Evolutionary conservation across 2,888 invertebrate genomes (phyloP).

Genomic region (Arge pagana): DNA sequence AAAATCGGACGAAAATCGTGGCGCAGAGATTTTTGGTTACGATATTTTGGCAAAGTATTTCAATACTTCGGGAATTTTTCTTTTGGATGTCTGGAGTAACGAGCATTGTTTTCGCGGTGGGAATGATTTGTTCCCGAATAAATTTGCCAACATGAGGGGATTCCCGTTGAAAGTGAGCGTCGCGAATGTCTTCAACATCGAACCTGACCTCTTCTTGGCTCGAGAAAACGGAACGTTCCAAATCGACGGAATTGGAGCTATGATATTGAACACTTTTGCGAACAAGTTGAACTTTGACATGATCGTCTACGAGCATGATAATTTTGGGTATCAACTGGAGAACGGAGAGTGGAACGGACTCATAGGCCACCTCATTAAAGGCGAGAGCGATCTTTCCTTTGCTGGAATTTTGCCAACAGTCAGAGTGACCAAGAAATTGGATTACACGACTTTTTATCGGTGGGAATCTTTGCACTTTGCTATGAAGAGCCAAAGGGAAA

Average conservation of each 20-base stretch:
- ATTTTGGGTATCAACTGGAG: not conserved
- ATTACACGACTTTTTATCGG: not conserved
- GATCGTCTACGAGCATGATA: not conserved
- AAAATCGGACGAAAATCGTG: not conserved
- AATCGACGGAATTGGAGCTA: not conserved
- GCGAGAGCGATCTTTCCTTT: not conserved
- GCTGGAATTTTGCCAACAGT: not conserved
- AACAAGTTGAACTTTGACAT: not conserved
- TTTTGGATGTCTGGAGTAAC: not conserved
- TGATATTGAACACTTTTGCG: not conserved
- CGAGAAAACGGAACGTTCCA: not conserved
- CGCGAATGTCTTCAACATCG: not conserved
- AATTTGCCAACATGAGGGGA: not conserved
- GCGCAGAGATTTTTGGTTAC: not conserved
- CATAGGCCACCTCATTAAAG: not conserved
- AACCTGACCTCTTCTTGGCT: not conserved
- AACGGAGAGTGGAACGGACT: not conserved
- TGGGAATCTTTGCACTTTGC: not conserved
- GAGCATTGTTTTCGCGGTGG: not conserved
- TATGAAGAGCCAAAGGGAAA: not conserved
- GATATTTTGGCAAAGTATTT: not conserved
- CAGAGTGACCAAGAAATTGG: not conserved
- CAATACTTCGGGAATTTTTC: not conserved
- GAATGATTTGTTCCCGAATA: not conserved
- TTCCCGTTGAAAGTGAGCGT: conserved; percentile 7